Base-by-base conservation (phyloP, 2,113 vertebrate species). In the Callorhinus ursinus region DNA sequence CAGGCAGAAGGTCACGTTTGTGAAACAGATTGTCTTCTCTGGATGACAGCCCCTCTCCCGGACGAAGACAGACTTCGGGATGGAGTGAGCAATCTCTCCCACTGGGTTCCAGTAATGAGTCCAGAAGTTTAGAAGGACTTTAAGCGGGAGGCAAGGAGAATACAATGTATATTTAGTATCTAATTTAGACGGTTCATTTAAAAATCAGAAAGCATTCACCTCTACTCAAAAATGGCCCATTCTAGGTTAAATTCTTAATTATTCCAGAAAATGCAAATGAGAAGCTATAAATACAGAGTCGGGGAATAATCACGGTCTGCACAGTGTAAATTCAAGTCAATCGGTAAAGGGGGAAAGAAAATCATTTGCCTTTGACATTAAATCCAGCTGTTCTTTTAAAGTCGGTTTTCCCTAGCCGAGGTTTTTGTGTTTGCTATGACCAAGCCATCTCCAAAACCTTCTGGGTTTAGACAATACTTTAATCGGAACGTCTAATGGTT, bases 231-330 rank as follows among this genome's bases (percentile, higher is more conserved):
- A 98, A 97, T 97, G 95, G 95, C 94, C 94, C 82, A 96, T 98
- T 98, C 97, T 98, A 98, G 98, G 98, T 98, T 98, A 98, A 98
- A 98, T 97, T 98, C 95, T 98, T 98, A 98, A 98, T 98, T 98
- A 98, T 98, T 98, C 97, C 98, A 93, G 86, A 98, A 98, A 97
- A 98, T 98, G 97, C 97, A 98, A 98, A 98, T 98, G 97, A 97
- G 97, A 92, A 95, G 95, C 97, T 97, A 98, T 98, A 98, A 98
- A 98, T 98, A 98, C 24, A 96, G 96, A 98, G 94, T 94, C 0
- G 8, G 97, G 97, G 97, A 98, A 97, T 98, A 98, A 98, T 98
- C 97, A 97, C 1, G 31, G 95, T 92, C 91, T 96, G 97, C 88
- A 93, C 82, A 93, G 96, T 90, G 86, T 98, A 98, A 97, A 97